Percentiles rank a stretch among this genome's conserved stretches.
Conservation (phyloP, 2,888 invertebrate species). For the Himalopsyche anomala region DNA sequence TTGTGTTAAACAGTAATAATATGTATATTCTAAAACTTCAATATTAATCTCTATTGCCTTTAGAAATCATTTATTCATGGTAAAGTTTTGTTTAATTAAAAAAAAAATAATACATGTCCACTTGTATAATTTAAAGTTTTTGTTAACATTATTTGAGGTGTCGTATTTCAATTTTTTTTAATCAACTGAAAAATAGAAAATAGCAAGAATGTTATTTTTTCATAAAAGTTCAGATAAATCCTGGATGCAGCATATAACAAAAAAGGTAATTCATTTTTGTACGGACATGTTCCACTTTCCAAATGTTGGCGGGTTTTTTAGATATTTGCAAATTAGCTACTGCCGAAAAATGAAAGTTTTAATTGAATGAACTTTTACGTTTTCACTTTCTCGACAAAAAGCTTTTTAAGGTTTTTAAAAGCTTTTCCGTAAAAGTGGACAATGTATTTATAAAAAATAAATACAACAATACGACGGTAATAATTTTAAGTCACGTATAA, state of each 20-base stretch:
- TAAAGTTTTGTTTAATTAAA: no score
- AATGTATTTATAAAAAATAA: not conserved
- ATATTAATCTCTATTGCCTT: no score
- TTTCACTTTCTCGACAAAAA: not conserved
- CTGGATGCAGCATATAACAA: not conserved
- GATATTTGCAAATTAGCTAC: conserved; percentile 48
- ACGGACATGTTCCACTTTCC: not conserved
- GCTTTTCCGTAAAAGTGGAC: not conserved
- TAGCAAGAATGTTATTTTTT: no score
- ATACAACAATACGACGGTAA: not conserved
- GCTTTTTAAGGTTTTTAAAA: conserved; percentile 33
- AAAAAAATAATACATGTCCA: no score
- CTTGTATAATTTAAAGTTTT: no score
- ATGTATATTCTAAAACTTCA: no score
- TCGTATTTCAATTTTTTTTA: no score
- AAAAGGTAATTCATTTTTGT: conserved; percentile 13
- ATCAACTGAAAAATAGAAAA: no score
- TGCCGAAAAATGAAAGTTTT: conserved; percentile 54
- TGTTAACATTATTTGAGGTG: no score
- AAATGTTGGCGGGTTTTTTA: not conserved
- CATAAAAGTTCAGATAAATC: not conserved
- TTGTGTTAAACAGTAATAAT: no score
- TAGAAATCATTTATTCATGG: no score
- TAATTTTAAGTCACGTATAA: not conserved
- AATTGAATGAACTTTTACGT: conserved; percentile 57